Conservation (phyloP, 1,140 invertebrate genomes). For the Yoshiicerus persimilis region DNA sequence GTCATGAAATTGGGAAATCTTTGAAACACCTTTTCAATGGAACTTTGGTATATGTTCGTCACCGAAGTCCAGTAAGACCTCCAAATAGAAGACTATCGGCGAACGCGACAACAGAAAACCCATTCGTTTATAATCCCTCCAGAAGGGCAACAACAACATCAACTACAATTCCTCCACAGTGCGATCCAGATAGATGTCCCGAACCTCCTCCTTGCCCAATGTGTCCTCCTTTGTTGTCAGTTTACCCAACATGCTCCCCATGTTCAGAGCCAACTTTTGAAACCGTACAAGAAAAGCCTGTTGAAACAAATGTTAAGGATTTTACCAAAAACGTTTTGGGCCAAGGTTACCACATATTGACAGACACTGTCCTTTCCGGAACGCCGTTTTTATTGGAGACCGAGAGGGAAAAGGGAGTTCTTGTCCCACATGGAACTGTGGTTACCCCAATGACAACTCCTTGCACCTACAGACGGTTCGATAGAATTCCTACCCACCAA, state of each 20-base stretch:
- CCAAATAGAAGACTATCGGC: no score
- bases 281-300: no score
- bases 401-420: not conserved
- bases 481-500: not conserved
- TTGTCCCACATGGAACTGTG: not conserved
- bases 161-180: no score
- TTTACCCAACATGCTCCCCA: no score
- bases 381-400: not conserved
- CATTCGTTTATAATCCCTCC: no score
- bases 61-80: no score
- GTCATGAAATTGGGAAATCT: not conserved
- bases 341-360: not conserved
- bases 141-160: no score
- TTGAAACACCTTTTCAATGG: not conserved
- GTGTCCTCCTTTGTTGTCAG: no score
- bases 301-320: not conserved
- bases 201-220: no score
- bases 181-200: not conserved
- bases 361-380: not conserved
- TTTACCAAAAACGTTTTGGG: not conserved
- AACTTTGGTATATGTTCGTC: not conserved
- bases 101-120: no score
- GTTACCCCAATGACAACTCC: not conserved
- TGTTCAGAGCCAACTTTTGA: no score
- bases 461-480: not conserved